Conservation (phyloP, 1,140 invertebrate species). For the Chironomus tepperi region DNA sequence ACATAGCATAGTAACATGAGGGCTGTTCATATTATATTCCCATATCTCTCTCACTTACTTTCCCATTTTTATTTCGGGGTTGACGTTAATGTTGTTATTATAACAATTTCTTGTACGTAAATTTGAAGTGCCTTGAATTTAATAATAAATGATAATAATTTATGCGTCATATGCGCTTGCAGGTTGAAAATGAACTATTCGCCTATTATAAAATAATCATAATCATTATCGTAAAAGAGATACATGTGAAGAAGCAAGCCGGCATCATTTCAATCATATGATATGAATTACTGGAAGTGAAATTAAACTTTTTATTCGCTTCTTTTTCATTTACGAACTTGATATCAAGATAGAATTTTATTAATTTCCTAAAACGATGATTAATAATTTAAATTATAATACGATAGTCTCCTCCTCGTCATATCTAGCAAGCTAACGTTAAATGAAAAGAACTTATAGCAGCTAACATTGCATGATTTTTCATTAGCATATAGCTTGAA, state of each 20-base stretch:
- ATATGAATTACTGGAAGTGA: not conserved
- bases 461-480: constrained; percentile 4
- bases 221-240: too few relatives aligned
- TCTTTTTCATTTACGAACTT: not conserved
- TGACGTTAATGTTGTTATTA: not conserved
- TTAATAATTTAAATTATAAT: constrained; percentile 15
- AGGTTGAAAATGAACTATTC: not conserved
- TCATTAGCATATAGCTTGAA: not conserved
- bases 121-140: not conserved
- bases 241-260: too few relatives aligned
- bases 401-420: not conserved
- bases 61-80: not conserved
- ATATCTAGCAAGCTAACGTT: too few relatives aligned
- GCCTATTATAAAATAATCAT: not conserved
- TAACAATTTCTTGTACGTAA: not conserved
- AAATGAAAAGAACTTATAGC: not conserved
- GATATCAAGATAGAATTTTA: not conserved
- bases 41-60: not conserved
- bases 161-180: constrained; percentile 11
- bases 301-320: not conserved
- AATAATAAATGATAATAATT: not conserved
- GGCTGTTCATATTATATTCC: not conserved
- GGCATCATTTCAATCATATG: not conserved
- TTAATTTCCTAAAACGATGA: constrained; percentile 13
- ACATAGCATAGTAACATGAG: not conserved